Base-by-base conservation (phyloP, 2,797 vertebrate genomes). In the Micromesistius poutassou region DNA sequence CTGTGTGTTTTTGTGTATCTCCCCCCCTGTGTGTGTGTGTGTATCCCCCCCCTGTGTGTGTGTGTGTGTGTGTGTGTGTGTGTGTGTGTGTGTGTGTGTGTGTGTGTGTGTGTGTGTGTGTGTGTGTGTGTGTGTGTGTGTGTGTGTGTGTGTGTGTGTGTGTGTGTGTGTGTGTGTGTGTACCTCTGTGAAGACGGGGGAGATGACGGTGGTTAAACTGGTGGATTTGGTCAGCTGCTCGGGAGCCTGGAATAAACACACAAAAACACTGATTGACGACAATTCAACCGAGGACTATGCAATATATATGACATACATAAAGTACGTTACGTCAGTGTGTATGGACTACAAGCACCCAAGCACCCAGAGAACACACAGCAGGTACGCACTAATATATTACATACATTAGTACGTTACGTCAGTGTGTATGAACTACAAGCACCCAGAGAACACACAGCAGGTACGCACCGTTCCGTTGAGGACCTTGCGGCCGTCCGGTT, bases 181-280 rank as follows among this genome's bases (percentile, higher is more conserved):
- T 0, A 92, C 91, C 89, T 93, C 91, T 0, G 84, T 94, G 90
- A 98, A 97, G 14, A 96, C 94, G 0, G 97, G 96, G 12, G 95
- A 95, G 90, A 98, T 96, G 90, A 97, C 94, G 78, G 95, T 94
- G 38, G 94, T 93, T 91, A 97, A 92, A 87, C 95, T 96, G 90
- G 94, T 91, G 75, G 97, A 89, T 76, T 95, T 94, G 91, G 92
- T 95, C 83, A 94, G 92, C 89, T 96, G 94, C 78, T 97, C 97
- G 89, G 95, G 95, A 90, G 91, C 94, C 96, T 96, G 77, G 0
- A n/a, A 5, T 40, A 33, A 83, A 62, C 55, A 25, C 7, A 2
- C 5, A 62, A 62, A 25, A 55, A 62, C n/a, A n/a, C 46, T 5
- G 42, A 46, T 46, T 14, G 16, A 14, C 40, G 14, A 13, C 40